Conservation (phyloP, 2,113 vertebrate species). For the Scophthalmus maximus region DNA sequence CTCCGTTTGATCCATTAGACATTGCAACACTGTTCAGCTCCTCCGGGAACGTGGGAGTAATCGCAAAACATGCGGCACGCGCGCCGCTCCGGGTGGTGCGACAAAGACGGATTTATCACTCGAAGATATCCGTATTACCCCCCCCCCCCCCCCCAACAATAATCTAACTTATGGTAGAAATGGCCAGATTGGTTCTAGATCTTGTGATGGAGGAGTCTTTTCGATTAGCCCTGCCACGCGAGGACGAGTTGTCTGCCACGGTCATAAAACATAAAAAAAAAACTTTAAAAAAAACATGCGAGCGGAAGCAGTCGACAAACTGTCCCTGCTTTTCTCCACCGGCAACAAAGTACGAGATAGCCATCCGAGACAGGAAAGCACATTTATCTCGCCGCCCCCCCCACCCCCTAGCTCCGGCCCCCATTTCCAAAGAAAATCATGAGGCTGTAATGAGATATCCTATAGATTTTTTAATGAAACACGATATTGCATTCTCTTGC, state of each 20-base stretch:
- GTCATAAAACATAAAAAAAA: slow-evolving; percentile 36
- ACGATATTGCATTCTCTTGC: slow-evolving; percentile 74
- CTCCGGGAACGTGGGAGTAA: background rate
- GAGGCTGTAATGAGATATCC: slow-evolving; percentile 77
- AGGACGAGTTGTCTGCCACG: slow-evolving; percentile 24
- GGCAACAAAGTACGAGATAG: slow-evolving; percentile 65
- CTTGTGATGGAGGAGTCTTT: slow-evolving; percentile 11
- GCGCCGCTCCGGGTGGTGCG: background rate
- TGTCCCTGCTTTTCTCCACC: slow-evolving; percentile 54
- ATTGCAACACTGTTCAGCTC: background rate
- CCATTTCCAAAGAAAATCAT: slow-evolving; percentile 72
- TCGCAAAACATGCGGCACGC: background rate
- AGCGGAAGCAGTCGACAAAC: slow-evolving; percentile 51
- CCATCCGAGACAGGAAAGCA: slow-evolving; percentile 65
- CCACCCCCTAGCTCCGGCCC: slow-evolving; percentile 40
- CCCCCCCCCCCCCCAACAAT: too few species aligned
- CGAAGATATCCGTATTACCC: background rate
- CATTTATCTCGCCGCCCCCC: slow-evolving; percentile 70
- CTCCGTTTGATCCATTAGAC: background rate
- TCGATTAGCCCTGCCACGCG: background rate
- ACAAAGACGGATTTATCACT: background rate
- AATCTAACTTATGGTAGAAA: background rate
- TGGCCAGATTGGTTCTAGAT: background rate
- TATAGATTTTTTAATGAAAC: slow-evolving; percentile 81
- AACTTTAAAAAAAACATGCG: too few species aligned